These are phyloP conservation scores for Ischnus inquisitorius DNA, from an alignment of 2,888 invertebrate genomes.

Conservation along the genomic window DNA sequence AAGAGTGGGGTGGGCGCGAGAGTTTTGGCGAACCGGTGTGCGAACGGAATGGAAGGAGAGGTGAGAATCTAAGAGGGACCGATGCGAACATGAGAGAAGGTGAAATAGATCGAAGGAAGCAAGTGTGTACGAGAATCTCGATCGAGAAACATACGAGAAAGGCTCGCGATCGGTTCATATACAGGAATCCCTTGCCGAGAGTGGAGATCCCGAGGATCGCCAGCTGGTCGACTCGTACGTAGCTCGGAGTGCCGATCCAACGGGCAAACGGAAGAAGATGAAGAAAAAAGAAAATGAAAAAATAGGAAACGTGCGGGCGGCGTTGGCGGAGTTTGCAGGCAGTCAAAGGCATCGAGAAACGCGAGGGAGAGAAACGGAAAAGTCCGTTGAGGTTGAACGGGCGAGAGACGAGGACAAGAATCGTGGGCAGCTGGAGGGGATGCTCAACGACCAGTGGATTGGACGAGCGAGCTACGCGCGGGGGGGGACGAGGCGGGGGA, in stretches of 20 bases:
- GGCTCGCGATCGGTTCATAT: background rate
- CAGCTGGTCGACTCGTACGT: conserved; percentile 37
- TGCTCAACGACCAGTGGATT: conserved; percentile 40
- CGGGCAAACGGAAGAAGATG: background rate
- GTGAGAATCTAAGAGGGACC: too few relatives aligned
- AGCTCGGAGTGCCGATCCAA: conserved; percentile 17
- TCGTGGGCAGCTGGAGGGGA: conserved; percentile 43
- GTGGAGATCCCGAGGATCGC: conserved; percentile 48
- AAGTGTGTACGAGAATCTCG: background rate
- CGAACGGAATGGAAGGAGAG: too few relatives aligned
- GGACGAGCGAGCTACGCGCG: conserved; percentile 64
- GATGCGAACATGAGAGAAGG: too few relatives aligned
- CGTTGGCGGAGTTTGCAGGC: conserved; percentile 27
- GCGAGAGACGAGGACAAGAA: conserved; percentile 31
- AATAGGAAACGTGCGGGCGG: conserved; percentile 28
- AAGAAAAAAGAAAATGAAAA: conserved; percentile 10
- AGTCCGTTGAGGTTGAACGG: background rate
- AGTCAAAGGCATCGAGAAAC: conserved; percentile 13
- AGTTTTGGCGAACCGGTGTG: background rate
- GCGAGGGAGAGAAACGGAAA: background rate
- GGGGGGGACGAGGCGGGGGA: too few relatives aligned
- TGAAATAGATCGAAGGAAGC: background rate
- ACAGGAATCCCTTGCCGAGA: conserved; percentile 6
- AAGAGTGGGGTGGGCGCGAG: background rate
- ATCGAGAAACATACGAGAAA: background rate